Base-by-base conservation (phyloP, 30 jellyfish, hydroid and myxozoan species). In the Pelagia noctiluca region DNA sequence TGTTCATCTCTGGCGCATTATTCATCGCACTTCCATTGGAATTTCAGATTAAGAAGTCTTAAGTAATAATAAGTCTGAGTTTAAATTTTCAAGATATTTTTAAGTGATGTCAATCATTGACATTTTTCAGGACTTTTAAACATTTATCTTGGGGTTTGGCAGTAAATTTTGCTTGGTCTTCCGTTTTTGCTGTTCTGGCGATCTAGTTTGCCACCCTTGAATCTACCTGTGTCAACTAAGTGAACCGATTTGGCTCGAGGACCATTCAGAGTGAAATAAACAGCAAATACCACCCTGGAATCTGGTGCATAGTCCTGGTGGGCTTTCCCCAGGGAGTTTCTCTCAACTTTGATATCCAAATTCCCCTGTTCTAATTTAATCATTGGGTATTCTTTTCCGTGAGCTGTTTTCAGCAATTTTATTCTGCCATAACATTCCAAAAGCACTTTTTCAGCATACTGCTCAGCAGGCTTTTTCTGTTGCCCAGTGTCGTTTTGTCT, bases 291-390 rank as follows among this genome's bases (percentile, higher is more conserved):
- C 1, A 75, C 87, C 31, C 23, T 31, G 35, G 77, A 50, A 31
- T 1, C 64, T 50, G 77, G 87, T 0, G 46, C 34, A 10, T 50
- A 52, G 30, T 52, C 76, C 26, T 57, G 47, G 66, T 75, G 54
- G 26, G 87, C 67, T 0, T 26, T 63, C 0, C 77, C 76, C 57
- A 75, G 2, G 3, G 57, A 24, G 26, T 75, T 34, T n/a, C 53
- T 49, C 25, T 37, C 61, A 10, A 75, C 70, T 12, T 19, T 33
- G 0, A 75, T 75, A 7, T 0, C 19, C 24, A 50, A 31, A 0
- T 26, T 30, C 0, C 87, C 87, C 54, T 52, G 87, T 18, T 75
- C 87, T 11, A 75, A 24, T 3, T 38, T 30, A 8, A 75, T 75
- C 3, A 22, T 2, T 12, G 77, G 76, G 61, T 66, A 30, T 3